Evolutionary conservation across 2,797 vertebrate genomes (phyloP).

Genomic region (Anguilla pacifica): DNA sequence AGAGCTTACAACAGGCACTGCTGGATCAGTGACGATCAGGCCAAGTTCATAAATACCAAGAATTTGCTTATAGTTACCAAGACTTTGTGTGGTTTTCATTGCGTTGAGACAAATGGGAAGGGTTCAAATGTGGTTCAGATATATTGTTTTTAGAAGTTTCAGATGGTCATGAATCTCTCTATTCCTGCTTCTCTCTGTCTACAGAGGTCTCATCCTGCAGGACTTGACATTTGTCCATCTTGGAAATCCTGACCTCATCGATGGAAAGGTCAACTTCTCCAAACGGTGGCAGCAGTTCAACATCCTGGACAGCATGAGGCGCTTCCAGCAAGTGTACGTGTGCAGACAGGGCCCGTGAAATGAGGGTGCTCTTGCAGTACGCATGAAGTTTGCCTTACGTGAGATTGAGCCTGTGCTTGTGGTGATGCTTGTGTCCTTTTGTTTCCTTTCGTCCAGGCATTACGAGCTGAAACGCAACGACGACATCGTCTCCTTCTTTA

Average conservation of each 20-base stretch:
- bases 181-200: background rate
- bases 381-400: too few relatives aligned
- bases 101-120: background rate
- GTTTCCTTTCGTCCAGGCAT: constrained; percentile 72
- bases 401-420: background rate
- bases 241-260: constrained; percentile 94
- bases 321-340: constrained; percentile 98
- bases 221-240: constrained; percentile 97
- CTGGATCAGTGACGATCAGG: background rate
- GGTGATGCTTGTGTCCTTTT: background rate
- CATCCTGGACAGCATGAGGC: constrained; percentile 98
- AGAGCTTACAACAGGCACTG: background rate
- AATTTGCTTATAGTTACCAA: background rate
- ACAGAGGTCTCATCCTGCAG: constrained; percentile 94
- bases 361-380: background rate
- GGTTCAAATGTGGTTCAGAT: background rate
- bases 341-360: background rate
- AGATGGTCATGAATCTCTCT: background rate
- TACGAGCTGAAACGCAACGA: constrained; percentile 95
- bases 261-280: constrained; percentile 97
- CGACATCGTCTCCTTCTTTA: constrained; percentile 96
- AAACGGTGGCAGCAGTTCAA: constrained; percentile 99
- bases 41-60: background rate
- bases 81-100: background rate
- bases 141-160: background rate